phyloP scores from a whole-genome alignment of 1,140 invertebrate species.

The Bombus superbus region DNA sequence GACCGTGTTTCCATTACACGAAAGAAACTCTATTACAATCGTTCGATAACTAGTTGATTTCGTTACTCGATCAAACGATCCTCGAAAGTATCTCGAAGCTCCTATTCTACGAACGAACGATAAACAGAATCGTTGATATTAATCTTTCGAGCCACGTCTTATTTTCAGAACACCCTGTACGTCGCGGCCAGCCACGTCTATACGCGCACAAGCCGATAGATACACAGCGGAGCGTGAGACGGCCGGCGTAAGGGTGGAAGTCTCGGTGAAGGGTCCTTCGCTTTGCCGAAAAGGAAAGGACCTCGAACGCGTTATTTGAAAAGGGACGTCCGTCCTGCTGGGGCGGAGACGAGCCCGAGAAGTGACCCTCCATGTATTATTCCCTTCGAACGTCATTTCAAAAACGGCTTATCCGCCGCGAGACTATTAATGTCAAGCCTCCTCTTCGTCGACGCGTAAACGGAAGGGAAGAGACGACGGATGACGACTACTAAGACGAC shows the following conservation, averaged over 20 bases:
- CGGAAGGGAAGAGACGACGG: slow-evolving; percentile 49
- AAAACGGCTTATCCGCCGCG: slow-evolving; percentile 70
- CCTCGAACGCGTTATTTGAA: slow-evolving; percentile 65
- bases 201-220: slow-evolving; percentile 12
- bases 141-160: background rate
- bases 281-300: slow-evolving; percentile 67
- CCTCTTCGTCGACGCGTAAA: slow-evolving; percentile 63
- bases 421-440: slow-evolving; percentile 69
- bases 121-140: background rate
- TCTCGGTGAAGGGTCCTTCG: slow-evolving; percentile 61
- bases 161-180: slow-evolving; percentile 34
- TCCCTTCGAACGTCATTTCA: slow-evolving; percentile 71
- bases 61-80: background rate
- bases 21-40: background rate
- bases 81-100: background rate
- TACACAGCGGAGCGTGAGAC: slow-evolving; percentile 51
- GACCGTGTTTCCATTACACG: background rate
- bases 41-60: background rate
- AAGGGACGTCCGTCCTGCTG: slow-evolving; percentile 59
- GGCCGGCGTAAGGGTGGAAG: slow-evolving; percentile 52
- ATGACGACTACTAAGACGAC: slow-evolving; percentile 25
- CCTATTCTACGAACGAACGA: background rate
- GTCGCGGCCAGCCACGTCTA: background rate
- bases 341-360: slow-evolving; percentile 56
- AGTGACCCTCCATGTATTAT: slow-evolving; percentile 74